Percentiles rank a stretch among this genome's conserved stretches.
phyloP scores from a whole-genome alignment of 2,888 invertebrate genomes.

The Archaeoteleia sp. region DNA sequence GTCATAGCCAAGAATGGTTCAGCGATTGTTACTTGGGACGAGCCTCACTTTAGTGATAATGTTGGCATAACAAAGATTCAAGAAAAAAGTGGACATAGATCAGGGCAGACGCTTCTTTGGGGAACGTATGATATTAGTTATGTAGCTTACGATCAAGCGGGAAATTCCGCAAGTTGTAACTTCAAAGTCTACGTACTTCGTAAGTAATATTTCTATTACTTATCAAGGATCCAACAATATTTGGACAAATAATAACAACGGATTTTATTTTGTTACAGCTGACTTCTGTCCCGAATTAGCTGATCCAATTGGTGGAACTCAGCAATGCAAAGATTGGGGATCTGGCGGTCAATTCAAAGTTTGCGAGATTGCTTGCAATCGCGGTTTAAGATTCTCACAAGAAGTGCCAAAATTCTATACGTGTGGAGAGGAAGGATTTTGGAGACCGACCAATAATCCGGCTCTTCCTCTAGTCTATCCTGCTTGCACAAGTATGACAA shows the following conservation, averaged over 20 bases:
- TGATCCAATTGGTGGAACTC: constrained; percentile 93
- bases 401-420: constrained; percentile 97
- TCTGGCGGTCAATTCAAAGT: constrained; percentile 97
- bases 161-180: constrained; percentile 92
- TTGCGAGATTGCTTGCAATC: constrained; percentile 92
- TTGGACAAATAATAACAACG: not conserved
- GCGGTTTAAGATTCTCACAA: constrained; percentile 92
- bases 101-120: constrained; percentile 92
- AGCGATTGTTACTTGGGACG: constrained; percentile 92
- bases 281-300: constrained; percentile 93
- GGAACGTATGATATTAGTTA: constrained; percentile 95
- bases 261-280: constrained; percentile 77
- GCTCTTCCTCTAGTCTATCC: constrained; percentile 90
- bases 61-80: constrained; percentile 86
- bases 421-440: constrained; percentile 98
- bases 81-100: constrained; percentile 89
- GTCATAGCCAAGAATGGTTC: constrained; percentile 95
- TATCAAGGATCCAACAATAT: not conserved
- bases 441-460: constrained; percentile 92
- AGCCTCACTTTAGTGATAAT: constrained; percentile 93
- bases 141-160: constrained; percentile 93
- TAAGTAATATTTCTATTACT: constrained; percentile 76
- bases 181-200: constrained; percentile 93
- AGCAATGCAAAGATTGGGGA: constrained; percentile 96
- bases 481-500: constrained; percentile 88